phyloP scores from a whole-genome alignment of 1,140 invertebrate species.

The Stratiolaelaps scimitus region DNA sequence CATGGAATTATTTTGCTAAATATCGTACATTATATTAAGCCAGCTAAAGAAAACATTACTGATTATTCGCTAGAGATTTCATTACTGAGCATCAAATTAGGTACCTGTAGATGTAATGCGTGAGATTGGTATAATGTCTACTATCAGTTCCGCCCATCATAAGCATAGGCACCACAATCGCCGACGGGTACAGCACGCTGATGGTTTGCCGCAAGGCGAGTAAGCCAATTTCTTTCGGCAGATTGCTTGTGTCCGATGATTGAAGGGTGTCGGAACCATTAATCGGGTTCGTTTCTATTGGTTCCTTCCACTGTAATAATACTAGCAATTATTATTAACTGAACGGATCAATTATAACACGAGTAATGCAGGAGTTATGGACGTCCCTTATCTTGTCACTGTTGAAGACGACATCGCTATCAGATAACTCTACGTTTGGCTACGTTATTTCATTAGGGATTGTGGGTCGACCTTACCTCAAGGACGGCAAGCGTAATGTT shows the following conservation, averaged over 20 bases:
- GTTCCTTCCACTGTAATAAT: neutral
- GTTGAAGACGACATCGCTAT: neutral
- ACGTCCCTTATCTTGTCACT: neutral
- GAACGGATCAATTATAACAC: neutral
- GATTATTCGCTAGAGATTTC: too few relatives aligned
- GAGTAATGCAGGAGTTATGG: neutral
- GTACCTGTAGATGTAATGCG: slow-evolving; percentile 1
- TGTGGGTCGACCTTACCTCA: neutral
- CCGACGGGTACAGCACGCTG: neutral
- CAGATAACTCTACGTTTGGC: neutral
- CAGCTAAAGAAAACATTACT: too few relatives aligned
- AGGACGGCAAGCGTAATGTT: neutral
- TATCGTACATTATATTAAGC: too few relatives aligned
- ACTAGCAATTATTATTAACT: neutral
- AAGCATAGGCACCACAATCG: neutral
- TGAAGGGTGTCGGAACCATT: too few relatives aligned
- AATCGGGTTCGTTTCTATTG: neutral
- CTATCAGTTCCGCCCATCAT: neutral
- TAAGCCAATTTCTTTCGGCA: neutral
- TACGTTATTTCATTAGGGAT: neutral
- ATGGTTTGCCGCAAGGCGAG: neutral
- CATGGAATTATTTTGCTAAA: too few relatives aligned
- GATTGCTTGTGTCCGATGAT: too few relatives aligned
- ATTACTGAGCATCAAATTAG: neutral
- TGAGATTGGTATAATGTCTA: neutral